Conservation (phyloP, 2,113 vertebrate genomes). For the Canis aureus region DNA sequence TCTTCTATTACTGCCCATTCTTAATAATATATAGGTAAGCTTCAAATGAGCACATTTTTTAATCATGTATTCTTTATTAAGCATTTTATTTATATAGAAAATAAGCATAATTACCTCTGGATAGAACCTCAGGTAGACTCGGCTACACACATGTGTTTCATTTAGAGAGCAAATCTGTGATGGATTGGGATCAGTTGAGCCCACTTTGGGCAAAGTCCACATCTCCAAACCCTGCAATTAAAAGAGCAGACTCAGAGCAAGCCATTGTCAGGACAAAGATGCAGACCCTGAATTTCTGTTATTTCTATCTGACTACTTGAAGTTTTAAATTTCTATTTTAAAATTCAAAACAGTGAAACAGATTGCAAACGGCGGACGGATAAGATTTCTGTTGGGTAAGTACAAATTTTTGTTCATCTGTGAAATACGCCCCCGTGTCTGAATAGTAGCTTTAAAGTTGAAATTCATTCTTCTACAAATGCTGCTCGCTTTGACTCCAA, state of each 20-base stretch:
- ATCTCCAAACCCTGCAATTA: background rate
- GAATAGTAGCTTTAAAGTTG: background rate
- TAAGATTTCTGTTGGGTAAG: background rate
- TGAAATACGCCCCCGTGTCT: background rate
- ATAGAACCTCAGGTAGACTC: background rate
- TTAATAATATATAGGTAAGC: background rate
- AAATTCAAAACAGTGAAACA: background rate
- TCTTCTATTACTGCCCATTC: background rate
- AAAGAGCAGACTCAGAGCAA: background rate
- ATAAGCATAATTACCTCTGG: background rate
- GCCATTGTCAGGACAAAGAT: background rate
- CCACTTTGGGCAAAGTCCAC: background rate
- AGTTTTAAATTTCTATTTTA: background rate
- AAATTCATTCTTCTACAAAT: background rate
- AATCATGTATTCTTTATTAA: background rate
- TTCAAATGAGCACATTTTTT: background rate
- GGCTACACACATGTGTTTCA: accelerated
- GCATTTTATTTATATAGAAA: background rate
- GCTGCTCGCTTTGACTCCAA: background rate
- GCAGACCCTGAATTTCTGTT: background rate
- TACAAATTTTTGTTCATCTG: background rate
- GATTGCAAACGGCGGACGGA: background rate
- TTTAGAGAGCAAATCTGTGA: accelerated
- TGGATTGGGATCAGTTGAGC: accelerated
- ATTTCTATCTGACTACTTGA: background rate